A percentile compares a stretch with the other conserved stretches of the same genome.
phyloP scores from a whole-genome alignment of 2,113 vertebrate species.

The Galbula dea region DNA sequence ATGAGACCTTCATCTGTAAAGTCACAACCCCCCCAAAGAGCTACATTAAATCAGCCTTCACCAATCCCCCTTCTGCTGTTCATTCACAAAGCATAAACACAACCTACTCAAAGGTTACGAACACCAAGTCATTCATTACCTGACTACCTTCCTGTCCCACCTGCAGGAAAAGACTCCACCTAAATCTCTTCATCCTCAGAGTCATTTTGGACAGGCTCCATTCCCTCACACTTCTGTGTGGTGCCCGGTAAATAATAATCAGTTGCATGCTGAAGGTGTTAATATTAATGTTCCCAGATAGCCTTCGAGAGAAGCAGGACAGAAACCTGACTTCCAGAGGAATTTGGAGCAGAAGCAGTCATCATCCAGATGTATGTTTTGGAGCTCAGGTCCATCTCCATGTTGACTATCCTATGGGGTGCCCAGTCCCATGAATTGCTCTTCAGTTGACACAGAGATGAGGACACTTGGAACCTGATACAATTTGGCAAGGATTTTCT shows the following conservation, averaged over 20 bases:
- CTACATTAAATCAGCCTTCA: neutral
- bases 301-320: neutral
- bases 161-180: conserved; percentile 19
- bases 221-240: neutral
- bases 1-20: neutral
- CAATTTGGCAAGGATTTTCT: neutral
- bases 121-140: conserved; percentile 28
- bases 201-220: conserved; percentile 5
- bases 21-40: neutral
- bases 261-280: neutral
- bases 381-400: neutral
- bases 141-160: neutral
- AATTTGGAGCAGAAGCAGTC: neutral
- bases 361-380: neutral
- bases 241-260: conserved; percentile 2
- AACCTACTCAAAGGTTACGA: neutral
- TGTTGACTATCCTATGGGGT: neutral
- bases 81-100: neutral
- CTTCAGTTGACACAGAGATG: neutral
- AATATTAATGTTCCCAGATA: conserved; percentile 10
- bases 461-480: neutral
- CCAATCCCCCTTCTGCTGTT: neutral
- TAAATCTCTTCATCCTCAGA: conserved; percentile 51
- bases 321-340: neutral
- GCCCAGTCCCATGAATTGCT: neutral